Conservation (phyloP, 2,113 vertebrate species). For the Forbesichthys papilliferus region DNA sequence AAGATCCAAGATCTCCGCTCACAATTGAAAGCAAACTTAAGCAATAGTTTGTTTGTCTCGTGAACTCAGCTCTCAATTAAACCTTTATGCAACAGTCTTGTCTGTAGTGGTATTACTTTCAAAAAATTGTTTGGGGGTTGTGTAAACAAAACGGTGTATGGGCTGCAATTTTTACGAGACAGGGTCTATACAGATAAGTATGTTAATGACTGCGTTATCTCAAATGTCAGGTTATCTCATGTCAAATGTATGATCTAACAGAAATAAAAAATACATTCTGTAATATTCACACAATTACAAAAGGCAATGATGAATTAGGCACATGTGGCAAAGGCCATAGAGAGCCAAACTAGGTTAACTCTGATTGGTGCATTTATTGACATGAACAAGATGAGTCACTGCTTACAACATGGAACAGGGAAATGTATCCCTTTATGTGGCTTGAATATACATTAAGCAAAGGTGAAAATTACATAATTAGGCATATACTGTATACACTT, state of each 20-base stretch:
- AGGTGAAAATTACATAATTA: slow-evolving; percentile 65
- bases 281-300: slow-evolving; percentile 4
- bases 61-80: background rate
- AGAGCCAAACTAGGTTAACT: slow-evolving; percentile 50
- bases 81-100: no score
- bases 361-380: slow-evolving; percentile 24
- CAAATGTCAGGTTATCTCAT: background rate
- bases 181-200: background rate
- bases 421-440: slow-evolving; percentile 49
- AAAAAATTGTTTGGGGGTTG: no score
- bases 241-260: background rate
- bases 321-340: slow-evolving; percentile 47
- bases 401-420: slow-evolving; percentile 51
- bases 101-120: no score
- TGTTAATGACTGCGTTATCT: background rate
- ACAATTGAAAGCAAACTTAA: no score
- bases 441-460: slow-evolving; percentile 54
- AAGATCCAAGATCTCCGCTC: no score
- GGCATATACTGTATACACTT: slow-evolving; percentile 35
- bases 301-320: slow-evolving; percentile 50
- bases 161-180: background rate
- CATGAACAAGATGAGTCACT: slow-evolving; percentile 21
- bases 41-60: no score
- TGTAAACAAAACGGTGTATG: no score
- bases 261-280: no score